Evolutionary conservation across 2,113 vertebrate genomes (phyloP), one percentile per base, ranked within the genome.

Genomic region (Castor canadensis): DNA sequence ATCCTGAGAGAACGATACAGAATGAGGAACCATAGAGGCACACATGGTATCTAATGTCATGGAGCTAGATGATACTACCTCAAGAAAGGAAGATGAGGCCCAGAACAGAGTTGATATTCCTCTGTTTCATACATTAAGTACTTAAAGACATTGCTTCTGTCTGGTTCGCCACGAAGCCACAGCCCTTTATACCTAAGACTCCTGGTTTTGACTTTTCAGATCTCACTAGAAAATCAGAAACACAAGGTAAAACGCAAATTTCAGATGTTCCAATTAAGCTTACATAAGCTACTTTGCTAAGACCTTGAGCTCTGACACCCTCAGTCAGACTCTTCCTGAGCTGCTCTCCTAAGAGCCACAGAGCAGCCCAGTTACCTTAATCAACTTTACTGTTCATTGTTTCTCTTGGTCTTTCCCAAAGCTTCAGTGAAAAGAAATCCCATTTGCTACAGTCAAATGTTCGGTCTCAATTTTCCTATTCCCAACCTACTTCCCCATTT

Each of bases 161-260:
- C 26, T 7, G 28, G 60, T 73, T 67, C 47, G 88, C 43, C 38
- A 67, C 22, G 24, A 0, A 77, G 47, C 15, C 26, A 81, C 1
- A 75, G 11, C 45, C 24, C 22, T 91, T 52, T 40, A 66, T 30
- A 66, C 35, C 54, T 71, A 49, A 83, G 43, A 58, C 11, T 73
- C 19, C 66, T 49, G 35, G 32, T 30, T 82, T 67, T 45, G 3
- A 76, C 45, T 87, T 93, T 86, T 58, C 79, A 93, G 32, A 49
- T 54, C 30, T 45, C 17, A 30, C 60, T 72, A 49, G 9, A 79
- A 90, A 90, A 87, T 71, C 72, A 93, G 66, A 87, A 95, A 81
- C 11, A 67, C 30, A 84, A 47, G 80, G 43, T 52, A 45, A 91
- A 81, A 90, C 20, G 38, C 30, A 71, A 30, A 80, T 49, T 38